Conservation (phyloP, 2,113 vertebrate species). For the Chunga burmeisteri region DNA sequence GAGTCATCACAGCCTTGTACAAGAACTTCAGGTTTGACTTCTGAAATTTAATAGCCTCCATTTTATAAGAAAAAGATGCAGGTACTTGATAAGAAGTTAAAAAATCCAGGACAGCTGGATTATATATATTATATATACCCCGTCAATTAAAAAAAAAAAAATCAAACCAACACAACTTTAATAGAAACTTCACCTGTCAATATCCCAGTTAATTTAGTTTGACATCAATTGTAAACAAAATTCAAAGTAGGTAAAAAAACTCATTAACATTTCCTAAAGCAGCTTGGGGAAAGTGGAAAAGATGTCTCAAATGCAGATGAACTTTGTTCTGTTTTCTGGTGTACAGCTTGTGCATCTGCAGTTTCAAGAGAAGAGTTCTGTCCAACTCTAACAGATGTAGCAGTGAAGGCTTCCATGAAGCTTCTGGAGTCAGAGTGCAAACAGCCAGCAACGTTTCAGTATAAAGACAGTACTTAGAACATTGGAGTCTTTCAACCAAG, state of each 20-base stretch:
- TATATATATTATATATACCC: too few species aligned
- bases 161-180: not conserved
- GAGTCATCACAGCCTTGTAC: not conserved
- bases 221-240: not conserved
- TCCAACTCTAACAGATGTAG: rapidly evolving
- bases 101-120: not conserved
- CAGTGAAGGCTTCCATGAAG: not conserved
- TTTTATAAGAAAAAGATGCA: not conserved
- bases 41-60: not conserved
- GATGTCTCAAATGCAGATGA: not conserved
- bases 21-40: not conserved
- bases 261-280: not conserved
- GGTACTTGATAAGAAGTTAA: not conserved
- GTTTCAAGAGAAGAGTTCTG: not conserved
- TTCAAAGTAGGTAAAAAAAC: not conserved
- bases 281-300: rapidly evolving
- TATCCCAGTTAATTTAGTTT: not conserved
- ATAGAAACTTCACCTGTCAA: not conserved
- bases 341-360: rapidly evolving
- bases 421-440: not conserved
- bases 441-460: not conserved
- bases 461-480: not conserved
- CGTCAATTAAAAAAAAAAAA: not conserved
- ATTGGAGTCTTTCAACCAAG: rapidly evolving
- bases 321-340: not conserved